Evolutionary conservation across 2,888 invertebrate genomes (phyloP), one percentile per base, ranked within the genome.

Genomic region (Hetaerina titia): DNA sequence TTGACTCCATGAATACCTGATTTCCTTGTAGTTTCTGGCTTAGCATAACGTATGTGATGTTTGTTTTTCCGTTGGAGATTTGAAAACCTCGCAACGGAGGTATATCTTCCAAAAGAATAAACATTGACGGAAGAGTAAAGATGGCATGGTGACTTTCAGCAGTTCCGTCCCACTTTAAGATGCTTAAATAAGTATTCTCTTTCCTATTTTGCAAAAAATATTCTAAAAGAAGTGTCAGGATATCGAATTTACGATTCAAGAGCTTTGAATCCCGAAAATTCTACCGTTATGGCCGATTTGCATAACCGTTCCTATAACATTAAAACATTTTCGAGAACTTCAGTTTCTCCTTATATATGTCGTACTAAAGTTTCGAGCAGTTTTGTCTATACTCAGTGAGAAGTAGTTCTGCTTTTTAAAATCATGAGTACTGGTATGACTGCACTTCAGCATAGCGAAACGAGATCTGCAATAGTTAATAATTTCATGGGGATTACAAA

Each of bases 101-200:
- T 74, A 19, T 25, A 25, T 31, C 25, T 31, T 25, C 31, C n/a
- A 31, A 69, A 31, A 25, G 31, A 13, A 22, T 81, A 81, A 81
- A 81, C 81, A 81, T 13, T 31, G 81, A 81, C 31, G 81, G 25
- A 8, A 81, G 25, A 81, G 81, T 6, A 81, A 81, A 11, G n/a
- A 13, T 11, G 15, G 31, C 31, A 15, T 7, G 81, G 25, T 81
- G 81, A 81, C 81, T 81, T 81, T n/a, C 13, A 31, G 81, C 31
- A 81, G 31, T 81, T 81, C 81, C 81, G 81, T 81, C 31, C 81
- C 81, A 81, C 81, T 81, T 81, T 11, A 81, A 45, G 81, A 31
- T 69, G 22, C n/a, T 69, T 69, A n/a, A 69, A n/a, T n/a, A 69
- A 81, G 13, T 31, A 31, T 81, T 81, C n/a, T 25, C 81, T 81